phyloP scores from a whole-genome alignment of 2,888 invertebrate species.

The Bugula neritina region DNA sequence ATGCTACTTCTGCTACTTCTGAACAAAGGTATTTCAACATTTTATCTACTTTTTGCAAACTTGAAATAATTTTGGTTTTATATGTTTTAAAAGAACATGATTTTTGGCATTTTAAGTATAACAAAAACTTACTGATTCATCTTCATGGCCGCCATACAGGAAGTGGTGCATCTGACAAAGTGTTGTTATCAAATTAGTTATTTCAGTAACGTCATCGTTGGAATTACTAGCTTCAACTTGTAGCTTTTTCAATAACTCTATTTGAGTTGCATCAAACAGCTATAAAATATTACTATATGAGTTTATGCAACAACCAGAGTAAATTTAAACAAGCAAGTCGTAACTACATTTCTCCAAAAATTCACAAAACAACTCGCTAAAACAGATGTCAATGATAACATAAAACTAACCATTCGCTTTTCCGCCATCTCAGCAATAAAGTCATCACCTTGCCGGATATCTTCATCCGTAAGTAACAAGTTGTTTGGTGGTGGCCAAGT shows the following conservation, averaged over 20 bases:
- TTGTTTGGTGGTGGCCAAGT: neutral
- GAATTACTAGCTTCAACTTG: too few relatives aligned
- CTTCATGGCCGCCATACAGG: slow-evolving; percentile 2
- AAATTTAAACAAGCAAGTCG: too few relatives aligned
- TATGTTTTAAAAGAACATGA: too few relatives aligned
- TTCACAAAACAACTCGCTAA: too few relatives aligned
- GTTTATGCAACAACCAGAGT: too few relatives aligned
- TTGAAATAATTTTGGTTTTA: too few relatives aligned
- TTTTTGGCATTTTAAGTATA: too few relatives aligned
- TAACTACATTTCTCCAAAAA: too few relatives aligned
- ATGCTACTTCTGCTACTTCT: too few relatives aligned
- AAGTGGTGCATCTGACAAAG: slow-evolving; percentile 4
- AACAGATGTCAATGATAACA: too few relatives aligned
- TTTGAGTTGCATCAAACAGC: neutral
- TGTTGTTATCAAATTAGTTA: neutral
- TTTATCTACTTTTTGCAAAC: too few relatives aligned
- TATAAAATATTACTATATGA: neutral
- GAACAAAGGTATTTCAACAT: too few relatives aligned
- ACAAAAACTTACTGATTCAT: slow-evolving; percentile 17
- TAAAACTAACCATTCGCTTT: slow-evolving; percentile 8
- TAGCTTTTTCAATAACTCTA: neutral
- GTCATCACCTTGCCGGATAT: slow-evolving; percentile 1
- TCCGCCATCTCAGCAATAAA: slow-evolving; percentile 21
- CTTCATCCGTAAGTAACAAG: neutral
- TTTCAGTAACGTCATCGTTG: neutral